Percentiles rank a stretch among this genome's conserved stretches.
Conservation (phyloP, 2,797 vertebrate genomes). For the Eospalax fontanierii region DNA sequence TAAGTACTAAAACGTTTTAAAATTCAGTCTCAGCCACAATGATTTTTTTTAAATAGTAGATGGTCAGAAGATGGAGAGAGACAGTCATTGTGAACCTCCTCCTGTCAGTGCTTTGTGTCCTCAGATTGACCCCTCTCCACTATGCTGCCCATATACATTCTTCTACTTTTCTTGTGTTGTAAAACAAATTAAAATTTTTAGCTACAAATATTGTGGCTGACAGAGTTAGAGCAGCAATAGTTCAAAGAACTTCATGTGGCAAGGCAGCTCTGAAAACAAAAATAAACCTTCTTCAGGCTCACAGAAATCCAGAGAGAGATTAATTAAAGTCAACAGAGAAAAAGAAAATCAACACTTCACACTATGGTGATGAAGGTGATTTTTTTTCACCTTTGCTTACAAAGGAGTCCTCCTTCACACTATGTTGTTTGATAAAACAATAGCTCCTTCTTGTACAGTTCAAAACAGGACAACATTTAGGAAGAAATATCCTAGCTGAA, state of each 20-base stretch:
- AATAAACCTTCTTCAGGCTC: constrained; percentile 63
- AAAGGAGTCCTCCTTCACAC: constrained; percentile 11
- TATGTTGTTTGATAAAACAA: constrained; percentile 63
- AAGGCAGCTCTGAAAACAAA: constrained; percentile 62
- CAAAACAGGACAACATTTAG: constrained; percentile 43
- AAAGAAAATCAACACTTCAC: constrained; percentile 3
- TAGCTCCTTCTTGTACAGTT: constrained; percentile 56
- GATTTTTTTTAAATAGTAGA: background rate
- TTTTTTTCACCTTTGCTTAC: constrained; percentile 6
- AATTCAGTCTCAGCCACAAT: too few relatives aligned
- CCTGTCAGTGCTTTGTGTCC: background rate
- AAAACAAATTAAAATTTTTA: constrained; percentile 75
- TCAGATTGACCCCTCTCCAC: constrained; percentile 18
- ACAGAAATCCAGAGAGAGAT: constrained; percentile 42
- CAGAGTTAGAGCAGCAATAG: constrained; percentile 60
- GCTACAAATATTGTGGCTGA: constrained; percentile 52
- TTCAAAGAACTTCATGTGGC: constrained; percentile 67
- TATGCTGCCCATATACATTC: background rate
- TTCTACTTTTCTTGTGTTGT: constrained; percentile 58
- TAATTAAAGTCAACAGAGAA: constrained; percentile 68
- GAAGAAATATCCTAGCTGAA: constrained; percentile 54
- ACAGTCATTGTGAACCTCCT: background rate
- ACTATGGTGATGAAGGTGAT: background rate
- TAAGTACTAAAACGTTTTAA: background rate
- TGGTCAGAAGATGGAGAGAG: background rate